Evolutionary conservation across 2,797 vertebrate genomes (phyloP), one percentile per base, ranked within the genome.

Genomic region (Sardinella longiceps): DNA sequence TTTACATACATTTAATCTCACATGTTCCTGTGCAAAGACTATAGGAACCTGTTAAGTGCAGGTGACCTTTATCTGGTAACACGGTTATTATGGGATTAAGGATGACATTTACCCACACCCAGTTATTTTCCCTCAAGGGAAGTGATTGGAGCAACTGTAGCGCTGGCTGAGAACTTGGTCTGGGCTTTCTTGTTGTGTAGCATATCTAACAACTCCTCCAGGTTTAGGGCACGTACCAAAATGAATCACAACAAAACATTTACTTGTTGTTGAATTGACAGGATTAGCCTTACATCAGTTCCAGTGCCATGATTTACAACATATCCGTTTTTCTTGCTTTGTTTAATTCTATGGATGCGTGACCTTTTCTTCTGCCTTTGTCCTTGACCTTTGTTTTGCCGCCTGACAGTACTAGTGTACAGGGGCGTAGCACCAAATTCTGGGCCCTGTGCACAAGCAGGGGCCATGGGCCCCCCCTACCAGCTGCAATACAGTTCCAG

Each of bases 51-150:
- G 53, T 28, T 28, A 43, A 15, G 18, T 83, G 51, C 9, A 83
- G 20, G 30, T 50, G 50, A 83, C 88, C 91, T 91, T 88, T 82
- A 37, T 83, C 82, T 90, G 25, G 80, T 84, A 84, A 83, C 88
- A 84, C 81, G 11, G 88, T 83, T n/a, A 15, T 91, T 81, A 58
- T 23, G 1, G 66, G 89, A 90, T 91, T 82, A 87, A 74, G 1
- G 45, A 37, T 89, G 90, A 89, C 88, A 88, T 91, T 91, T 87
- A 51, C 83, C 87, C 86, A 37, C 88, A 0, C 86, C 89, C 85
- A 23, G 0, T 25, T 88, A 53, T 66, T 80, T 81, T 58, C 53
- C 81, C 30, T 5, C 20, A 20, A 43, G 53, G 82, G 1, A 82
- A n/a, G 9, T n/a, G 33, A 28, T 56, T 82, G 30, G 20, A 25